Conservation (phyloP, 2,888 invertebrate species). For the Poecilobothrus nobilitatus region DNA sequence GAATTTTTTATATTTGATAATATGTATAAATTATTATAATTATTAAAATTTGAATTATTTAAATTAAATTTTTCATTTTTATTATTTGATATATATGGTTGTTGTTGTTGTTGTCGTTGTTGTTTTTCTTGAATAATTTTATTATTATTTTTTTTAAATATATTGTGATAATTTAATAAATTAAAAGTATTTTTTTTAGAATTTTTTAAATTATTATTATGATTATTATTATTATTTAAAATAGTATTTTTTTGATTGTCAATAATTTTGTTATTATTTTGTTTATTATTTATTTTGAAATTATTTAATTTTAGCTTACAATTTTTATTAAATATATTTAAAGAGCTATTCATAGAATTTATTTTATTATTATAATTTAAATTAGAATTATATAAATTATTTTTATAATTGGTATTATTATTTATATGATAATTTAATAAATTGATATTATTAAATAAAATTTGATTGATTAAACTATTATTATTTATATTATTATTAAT, state of each 20-base stretch:
- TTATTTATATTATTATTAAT: constrained; percentile 10
- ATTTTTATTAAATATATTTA: neutral
- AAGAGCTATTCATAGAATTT: neutral
- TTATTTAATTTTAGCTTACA: constrained; percentile 6
- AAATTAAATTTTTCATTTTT: no score
- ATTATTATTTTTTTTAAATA: no score
- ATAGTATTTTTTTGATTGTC: neutral
- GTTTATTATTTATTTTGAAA: constrained; percentile 14
- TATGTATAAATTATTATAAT: no score
- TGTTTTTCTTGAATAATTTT: no score
- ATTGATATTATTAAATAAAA: neutral
- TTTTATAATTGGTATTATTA: neutral
- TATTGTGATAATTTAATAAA: no score
- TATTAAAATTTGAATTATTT: no score
- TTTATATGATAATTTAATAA: neutral
- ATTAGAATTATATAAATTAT: neutral
- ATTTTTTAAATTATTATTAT: no score
- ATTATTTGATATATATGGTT: no score
- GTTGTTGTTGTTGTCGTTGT: no score
- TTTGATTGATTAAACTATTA: neutral
- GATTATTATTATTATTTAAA: neutral
- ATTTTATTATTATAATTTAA: neutral
- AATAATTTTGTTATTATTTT: constrained; percentile 3
- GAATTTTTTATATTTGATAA: no score
- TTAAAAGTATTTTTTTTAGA: no score